These are phyloP conservation scores for Cepaea hortensis DNA, from an alignment of 2,888 invertebrate species.

Conservation along the genomic window DNA sequence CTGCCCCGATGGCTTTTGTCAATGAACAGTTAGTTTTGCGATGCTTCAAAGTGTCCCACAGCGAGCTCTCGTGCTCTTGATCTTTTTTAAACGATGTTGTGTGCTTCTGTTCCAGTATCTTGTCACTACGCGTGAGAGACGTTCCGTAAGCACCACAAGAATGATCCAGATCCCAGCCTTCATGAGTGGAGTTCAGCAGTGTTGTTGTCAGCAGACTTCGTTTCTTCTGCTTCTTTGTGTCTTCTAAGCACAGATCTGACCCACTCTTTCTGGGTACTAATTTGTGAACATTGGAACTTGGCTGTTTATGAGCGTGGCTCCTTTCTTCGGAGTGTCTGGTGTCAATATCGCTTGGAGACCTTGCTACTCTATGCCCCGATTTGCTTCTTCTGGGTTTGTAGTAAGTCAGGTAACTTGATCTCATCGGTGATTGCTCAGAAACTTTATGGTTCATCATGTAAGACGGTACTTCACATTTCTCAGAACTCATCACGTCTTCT, in stretches of 20 bases:
- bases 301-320: too few species aligned
- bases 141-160: neutral
- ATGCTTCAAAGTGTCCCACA: neutral
- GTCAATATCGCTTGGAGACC: neutral
- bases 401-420: neutral
- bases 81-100: neutral
- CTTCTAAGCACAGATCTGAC: neutral
- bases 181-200: neutral
- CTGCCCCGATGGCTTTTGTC: neutral
- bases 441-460: neutral
- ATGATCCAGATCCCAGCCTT: neutral
- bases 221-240: neutral
- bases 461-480: neutral
- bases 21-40: neutral
- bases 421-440: slow-evolving; percentile 10
- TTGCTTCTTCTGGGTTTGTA: slow-evolving; percentile 8
- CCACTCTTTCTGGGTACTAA: neutral
- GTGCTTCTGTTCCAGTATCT: neutral
- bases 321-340: too few species aligned
- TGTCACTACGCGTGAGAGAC: too few species aligned
- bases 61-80: neutral
- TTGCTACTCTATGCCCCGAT: neutral
- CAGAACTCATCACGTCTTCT: neutral
- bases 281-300: neutral
- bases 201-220: neutral